A percentile compares a stretch with the other conserved stretches of the same genome.
Evolutionary conservation across 2,113 vertebrate species (phyloP).

Genomic region (Steatornis caripensis): DNA sequence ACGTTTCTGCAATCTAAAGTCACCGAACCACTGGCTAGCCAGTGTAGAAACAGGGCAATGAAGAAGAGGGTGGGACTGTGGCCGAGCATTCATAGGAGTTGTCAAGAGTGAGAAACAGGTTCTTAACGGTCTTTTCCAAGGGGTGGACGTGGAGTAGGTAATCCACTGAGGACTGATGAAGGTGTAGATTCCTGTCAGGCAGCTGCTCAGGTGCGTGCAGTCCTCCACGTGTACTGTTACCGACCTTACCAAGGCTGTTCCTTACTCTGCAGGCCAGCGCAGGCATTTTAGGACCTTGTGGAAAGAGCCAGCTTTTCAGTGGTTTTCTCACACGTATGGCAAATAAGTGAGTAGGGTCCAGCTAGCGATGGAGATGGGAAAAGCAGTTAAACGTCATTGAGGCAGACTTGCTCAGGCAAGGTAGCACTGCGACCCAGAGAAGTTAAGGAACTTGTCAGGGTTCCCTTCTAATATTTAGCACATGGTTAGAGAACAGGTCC

Average conservation of each 20-base stretch:
- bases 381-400: not conserved
- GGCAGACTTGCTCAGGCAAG: not conserved
- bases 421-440: not conserved
- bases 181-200: not conserved
- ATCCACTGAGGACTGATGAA: accelerated
- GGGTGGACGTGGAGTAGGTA: not conserved
- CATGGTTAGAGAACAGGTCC: not conserved
- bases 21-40: no score
- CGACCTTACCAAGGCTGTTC: not conserved
- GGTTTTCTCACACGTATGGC: not conserved
- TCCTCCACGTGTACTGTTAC: accelerated
- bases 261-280: not conserved
- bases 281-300: accelerated
- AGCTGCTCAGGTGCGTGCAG: no score
- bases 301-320: not conserved
- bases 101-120: not conserved
- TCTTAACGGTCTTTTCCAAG: accelerated
- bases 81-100: not conserved
- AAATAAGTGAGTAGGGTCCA: not conserved
- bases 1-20: accelerated
- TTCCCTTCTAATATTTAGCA: not conserved
- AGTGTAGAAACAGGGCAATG: not conserved
- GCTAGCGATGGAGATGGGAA: not conserved
- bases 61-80: not conserved
- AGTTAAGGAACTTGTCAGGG: not conserved